Conservation (phyloP, 2,888 invertebrate species). For the Cenopis cana region DNA sequence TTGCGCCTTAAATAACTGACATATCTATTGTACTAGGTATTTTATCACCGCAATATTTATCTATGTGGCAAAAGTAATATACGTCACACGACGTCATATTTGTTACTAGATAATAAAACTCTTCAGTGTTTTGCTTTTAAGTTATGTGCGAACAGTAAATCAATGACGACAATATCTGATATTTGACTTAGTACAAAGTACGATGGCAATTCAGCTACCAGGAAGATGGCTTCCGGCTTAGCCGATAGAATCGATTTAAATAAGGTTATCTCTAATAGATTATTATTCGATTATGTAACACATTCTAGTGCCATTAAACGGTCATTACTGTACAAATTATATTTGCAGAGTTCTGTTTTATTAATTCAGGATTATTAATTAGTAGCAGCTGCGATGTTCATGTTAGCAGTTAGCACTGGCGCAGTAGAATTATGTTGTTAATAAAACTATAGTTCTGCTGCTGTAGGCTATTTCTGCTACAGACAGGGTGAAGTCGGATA, state of each 20-base stretch:
- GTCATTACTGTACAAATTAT: slow-evolving; percentile 16
- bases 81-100: no score
- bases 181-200: neutral
- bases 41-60: no score
- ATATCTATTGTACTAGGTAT: no score
- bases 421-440: slow-evolving; percentile 27
- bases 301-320: slow-evolving; percentile 24
- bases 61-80: no score
- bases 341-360: slow-evolving; percentile 32
- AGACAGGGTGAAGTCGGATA: neutral
- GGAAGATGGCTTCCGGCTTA: neutral
- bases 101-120: no score
- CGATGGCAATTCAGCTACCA: neutral
- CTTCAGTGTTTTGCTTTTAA: no score
- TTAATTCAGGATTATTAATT: slow-evolving; percentile 35
- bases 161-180: neutral
- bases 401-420: slow-evolving; percentile 18
- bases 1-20: no score
- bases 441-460: slow-evolving; percentile 28
- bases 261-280: neutral
- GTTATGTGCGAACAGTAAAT: no score
- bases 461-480: slow-evolving; percentile 18
- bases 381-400: slow-evolving; percentile 27
- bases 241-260: neutral
- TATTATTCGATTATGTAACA: neutral